Conservation (phyloP, 2,888 invertebrate genomes). For the Trissolcus brochymenae region DNA sequence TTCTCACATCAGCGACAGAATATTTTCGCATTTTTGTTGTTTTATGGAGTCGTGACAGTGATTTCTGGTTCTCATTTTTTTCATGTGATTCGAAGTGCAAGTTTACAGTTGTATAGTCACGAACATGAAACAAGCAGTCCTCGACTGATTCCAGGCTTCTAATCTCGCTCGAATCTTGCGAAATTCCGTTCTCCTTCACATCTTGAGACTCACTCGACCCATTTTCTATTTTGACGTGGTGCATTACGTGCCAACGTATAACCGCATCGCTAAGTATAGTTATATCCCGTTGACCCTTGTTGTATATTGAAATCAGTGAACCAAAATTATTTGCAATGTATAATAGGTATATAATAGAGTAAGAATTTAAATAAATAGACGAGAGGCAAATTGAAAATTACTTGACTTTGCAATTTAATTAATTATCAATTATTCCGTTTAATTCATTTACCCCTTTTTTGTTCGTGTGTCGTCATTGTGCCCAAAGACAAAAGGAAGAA, state of each 20-base stretch:
- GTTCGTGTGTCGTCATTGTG: constrained; percentile 7
- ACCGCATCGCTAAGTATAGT: constrained; percentile 36
- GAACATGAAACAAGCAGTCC: constrained; percentile 45
- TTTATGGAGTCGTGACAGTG: not conserved
- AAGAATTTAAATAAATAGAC: too few species aligned
- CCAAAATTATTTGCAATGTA: too few species aligned
- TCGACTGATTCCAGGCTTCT: constrained; percentile 49
- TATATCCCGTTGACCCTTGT: constrained; percentile 26
- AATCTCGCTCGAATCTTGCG: constrained; percentile 52
- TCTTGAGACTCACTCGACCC: constrained; percentile 59
- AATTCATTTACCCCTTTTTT: constrained; percentile 3
- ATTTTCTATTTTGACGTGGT: constrained; percentile 55
- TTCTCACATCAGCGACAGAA: not conserved
- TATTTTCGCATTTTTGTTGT: too few species aligned
- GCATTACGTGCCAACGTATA: constrained; percentile 51
- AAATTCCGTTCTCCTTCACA: constrained; percentile 54
- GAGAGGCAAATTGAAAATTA: too few species aligned
- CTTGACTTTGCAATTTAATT: too few species aligned
- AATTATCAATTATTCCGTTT: not conserved
- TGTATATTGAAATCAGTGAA: constrained; percentile 38
- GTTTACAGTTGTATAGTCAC: constrained; percentile 33
- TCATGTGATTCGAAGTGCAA: constrained; percentile 6
- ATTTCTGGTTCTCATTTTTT: constrained; percentile 6
- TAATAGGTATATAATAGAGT: too few species aligned
- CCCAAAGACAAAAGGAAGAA: constrained; percentile 4